Evolutionary conservation across 2,888 invertebrate species (phyloP), one percentile per base, ranked within the genome.

Genomic region (Drosophila koepferae): DNA sequence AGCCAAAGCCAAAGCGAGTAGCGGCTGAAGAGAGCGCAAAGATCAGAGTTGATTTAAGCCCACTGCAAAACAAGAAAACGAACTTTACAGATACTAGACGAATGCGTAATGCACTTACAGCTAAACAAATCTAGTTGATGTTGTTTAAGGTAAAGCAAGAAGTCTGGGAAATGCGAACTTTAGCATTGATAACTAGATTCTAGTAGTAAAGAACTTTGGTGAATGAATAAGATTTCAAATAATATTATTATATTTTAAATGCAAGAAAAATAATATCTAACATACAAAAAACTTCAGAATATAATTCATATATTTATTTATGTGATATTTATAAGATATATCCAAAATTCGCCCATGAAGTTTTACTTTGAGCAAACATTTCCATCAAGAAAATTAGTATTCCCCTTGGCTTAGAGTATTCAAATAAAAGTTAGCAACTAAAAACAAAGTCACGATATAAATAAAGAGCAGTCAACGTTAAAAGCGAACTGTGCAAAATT

Each of bases 371-470:
- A 49, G n/a, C 4, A 4, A 41, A 44, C 62, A 23, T 16, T 23
- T n/a, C 5, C n/a, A 6, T 5, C 10, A 9, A 20, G 8, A 28
- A n/a, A n/a, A 40, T 36, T 38, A n/a, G 2, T 0, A 9, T 9
- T 31, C 46, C 51, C 20, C 44, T 20, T 8, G 0, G 34, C 10
- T 10, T 9, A 73, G 61, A 10, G 67, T 60, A 49, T 40, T n/a
- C 40, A 55, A 63, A 70, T 69, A 75, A 72, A 87, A 82, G 80
- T 89, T 87, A 71, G 65, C 73, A 87, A 82, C 77, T 80, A 72
- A 74, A 75, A 71, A 63, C 67, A 89, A 89, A 86, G 81, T 85
- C 86, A 80, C 83, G 75, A 83, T 75, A 75, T 78, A 89, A 87
- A 86, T 82, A 86, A 82, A 89, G 63, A 82, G 81, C 86, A 86